Evolutionary conservation across 2,888 invertebrate species (phyloP).

Genomic region (Alitta virens): DNA sequence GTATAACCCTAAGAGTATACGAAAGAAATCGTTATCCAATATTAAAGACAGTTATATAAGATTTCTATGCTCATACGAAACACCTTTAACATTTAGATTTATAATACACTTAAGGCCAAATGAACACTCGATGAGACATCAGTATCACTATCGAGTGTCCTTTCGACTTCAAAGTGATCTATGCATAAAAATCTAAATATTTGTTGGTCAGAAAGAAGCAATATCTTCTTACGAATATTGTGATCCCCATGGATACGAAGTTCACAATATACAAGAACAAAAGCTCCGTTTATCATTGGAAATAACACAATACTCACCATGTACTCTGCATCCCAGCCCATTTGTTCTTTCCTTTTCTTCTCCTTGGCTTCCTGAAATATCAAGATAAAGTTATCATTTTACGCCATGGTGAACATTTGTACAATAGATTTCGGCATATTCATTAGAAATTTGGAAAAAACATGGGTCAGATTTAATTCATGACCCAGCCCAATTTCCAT

Average conservation of each 20-base stretch:
- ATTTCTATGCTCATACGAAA: too few relatives aligned
- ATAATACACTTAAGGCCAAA: background rate
- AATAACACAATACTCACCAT: constrained; percentile 63
- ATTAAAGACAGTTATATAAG: too few relatives aligned
- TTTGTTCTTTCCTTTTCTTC: constrained; percentile 76
- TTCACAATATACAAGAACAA: too few relatives aligned
- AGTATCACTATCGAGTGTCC: too few relatives aligned
- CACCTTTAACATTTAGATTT: background rate
- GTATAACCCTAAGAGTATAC: constrained; percentile 88
- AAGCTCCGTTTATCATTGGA: too few relatives aligned
- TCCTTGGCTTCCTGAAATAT: constrained; percentile 74
- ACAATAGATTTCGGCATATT: background rate
- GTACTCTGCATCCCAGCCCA: constrained; percentile 98
- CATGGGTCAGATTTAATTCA: background rate
- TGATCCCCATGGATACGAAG: too few relatives aligned
- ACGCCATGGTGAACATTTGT: background rate
- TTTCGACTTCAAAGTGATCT: too few relatives aligned
- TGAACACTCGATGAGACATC: too few relatives aligned
- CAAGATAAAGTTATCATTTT: background rate
- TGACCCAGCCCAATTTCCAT: background rate
- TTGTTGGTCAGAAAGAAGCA: too few relatives aligned
- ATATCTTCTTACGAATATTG: too few relatives aligned
- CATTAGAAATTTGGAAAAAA: background rate
- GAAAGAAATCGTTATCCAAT: too few relatives aligned
- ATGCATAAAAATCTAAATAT: too few relatives aligned